Conservation (phyloP, 2,888 invertebrate species). For the Dendrolimus pini region DNA sequence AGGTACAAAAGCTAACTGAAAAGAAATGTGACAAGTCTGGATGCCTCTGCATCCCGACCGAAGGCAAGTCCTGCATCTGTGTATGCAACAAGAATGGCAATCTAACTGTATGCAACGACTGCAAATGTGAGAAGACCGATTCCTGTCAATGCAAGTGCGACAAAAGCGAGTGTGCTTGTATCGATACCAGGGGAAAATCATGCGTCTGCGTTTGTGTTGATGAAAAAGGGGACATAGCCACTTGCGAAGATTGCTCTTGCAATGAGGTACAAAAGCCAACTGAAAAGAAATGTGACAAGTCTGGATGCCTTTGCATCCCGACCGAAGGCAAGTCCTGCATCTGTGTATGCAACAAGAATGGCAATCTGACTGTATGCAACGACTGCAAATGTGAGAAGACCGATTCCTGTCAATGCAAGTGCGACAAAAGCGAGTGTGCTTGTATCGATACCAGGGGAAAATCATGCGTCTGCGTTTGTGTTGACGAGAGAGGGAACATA, state of each 20-base stretch:
- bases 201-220: too few relatives aligned
- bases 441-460: constrained; percentile 1
- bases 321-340: constrained; percentile 16
- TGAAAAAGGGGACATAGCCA: too few relatives aligned
- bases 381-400: constrained; percentile 15
- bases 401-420: constrained; percentile 5
- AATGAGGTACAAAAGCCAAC: too few relatives aligned
- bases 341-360: constrained; percentile 15
- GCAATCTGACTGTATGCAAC: constrained; percentile 16
- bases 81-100: constrained; percentile 15
- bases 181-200: not conserved
- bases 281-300: constrained; percentile 9
- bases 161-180: constrained; percentile 3
- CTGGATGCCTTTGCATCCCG: constrained; percentile 14
- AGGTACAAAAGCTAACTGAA: too few relatives aligned
- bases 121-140: constrained; percentile 7
- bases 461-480: too few relatives aligned
- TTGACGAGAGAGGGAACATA: too few relatives aligned
- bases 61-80: constrained; percentile 16
- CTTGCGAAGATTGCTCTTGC: too few relatives aligned
- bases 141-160: constrained; percentile 6
- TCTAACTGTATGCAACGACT: constrained; percentile 20
- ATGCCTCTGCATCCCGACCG: constrained; percentile 16
- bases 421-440: constrained; percentile 3
- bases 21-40: constrained; percentile 10